Evolutionary conservation across 2,888 invertebrate genomes (phyloP), one percentile per base, ranked within the genome.

Genomic region (Fabriciana adippe): DNA sequence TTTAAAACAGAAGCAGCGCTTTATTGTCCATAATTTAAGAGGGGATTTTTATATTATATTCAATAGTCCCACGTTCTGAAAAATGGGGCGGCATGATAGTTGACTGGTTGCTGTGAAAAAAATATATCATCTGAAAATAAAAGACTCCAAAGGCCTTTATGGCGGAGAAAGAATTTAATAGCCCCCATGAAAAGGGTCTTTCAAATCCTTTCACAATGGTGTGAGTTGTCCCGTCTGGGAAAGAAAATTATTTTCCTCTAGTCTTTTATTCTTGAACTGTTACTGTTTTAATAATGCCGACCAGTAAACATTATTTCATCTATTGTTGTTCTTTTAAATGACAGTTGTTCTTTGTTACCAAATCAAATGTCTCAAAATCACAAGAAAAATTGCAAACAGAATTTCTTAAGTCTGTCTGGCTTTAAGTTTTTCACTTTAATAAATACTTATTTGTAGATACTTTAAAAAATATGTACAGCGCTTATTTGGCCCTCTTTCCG

Each of bases 201-300:
- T 84, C 79, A 87, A 88, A 89, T 88, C 88, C 86, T 83, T 85
- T 81, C 81, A 90, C 89, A 92, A 92, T 88, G 84, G 89, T 86
- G 83, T 76, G 81, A 84, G 82, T 83, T 84, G 85, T 82, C 85
- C 83, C 82, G 82, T 77, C 81, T 81, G 74, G 75, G 77, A 80
- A 81, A 81, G 86, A 88, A 90, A 90, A 89, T 89, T 83, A 89
- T 90, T 91, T 90, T 84, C 81, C 84, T 80, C 76, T 79, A 73
- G 75, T 78, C 85, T 83, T 86, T 90, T 89, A 86, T 88, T 82
- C 83, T 76, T 79, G 66, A 21, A 18, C 59, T n/a, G 48, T 59
- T 57, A 71, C 73, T 78, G 78, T 79, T 84, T 81, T 80, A 83
- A 85, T 78, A 41, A 83, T 83, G 78, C 81, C 81, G 76, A 68